Evolutionary conservation across 1,140 invertebrate genomes (phyloP), one percentile per base, ranked within the genome.

Genomic region (Thaumatotibia leucotreta): DNA sequence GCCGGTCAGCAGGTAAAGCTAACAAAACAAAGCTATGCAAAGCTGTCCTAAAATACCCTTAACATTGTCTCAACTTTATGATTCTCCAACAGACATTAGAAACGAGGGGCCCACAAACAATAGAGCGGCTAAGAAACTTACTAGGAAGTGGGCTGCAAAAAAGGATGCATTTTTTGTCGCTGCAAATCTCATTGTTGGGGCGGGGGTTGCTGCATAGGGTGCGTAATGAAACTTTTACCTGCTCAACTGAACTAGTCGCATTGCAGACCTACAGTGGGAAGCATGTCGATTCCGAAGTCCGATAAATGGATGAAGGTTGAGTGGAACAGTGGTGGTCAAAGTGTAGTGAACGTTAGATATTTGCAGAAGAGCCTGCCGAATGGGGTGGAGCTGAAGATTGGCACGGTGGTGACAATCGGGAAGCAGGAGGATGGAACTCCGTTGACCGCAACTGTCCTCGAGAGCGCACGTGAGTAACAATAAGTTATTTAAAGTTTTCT

Each of bases 151-250:
- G 58, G 61, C 83, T 80, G 84, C 85, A 84, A 88, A 88, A 79
- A 88, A 85, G 76, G 78, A 76, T 77, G 69, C 58, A 63, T 80
- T 88, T 88, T 86, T 88, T 88, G 78, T 84, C 33, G 67, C 9
- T 32, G 24, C 62, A 86, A 78, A 76, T 71, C 73, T 70, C 69
- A 86, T 89, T 87, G 84, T 89, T 86, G 73, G 70, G 64, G 32
- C 39, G 64, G 32, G 61, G 66, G 52, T 72, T 68, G 71, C 67
- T 80, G 74, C 76, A 85, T 80, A 83, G 86, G 86, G 86, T 82
- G 80, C 79, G 35, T 65, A 89, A 87, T 87, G 77, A 73, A 84
- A 83, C 75, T 84, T 86, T 86, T 89, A 89, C 84, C 86, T 89
- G 86, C 73, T 32, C 32, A 17, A 31, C 3, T 24, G 32, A 17